These are phyloP conservation scores for Drosophila formosana DNA, from an alignment of 2,888 invertebrate genomes.

Conservation along the genomic window DNA sequence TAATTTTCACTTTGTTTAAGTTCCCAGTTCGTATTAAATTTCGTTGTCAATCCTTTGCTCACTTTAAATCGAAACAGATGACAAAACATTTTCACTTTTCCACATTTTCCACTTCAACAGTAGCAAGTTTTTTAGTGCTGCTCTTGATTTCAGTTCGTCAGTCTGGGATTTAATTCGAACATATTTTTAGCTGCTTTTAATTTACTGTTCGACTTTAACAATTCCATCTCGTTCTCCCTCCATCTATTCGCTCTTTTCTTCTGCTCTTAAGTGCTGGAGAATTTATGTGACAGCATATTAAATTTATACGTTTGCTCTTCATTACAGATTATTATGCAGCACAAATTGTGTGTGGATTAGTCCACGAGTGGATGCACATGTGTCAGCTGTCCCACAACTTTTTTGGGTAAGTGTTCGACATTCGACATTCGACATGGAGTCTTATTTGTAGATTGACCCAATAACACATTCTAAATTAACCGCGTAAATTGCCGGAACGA, in stretches of 20 bases:
- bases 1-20: slow-evolving; percentile 74
- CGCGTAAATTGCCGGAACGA: not conserved
- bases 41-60: slow-evolving; percentile 53
- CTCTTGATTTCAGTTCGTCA: slow-evolving; percentile 39
- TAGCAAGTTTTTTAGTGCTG: slow-evolving; percentile 21
- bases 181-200: slow-evolving; percentile 68
- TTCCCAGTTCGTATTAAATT: slow-evolving; percentile 67
- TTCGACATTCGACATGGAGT: not conserved
- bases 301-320: slow-evolving; percentile 74
- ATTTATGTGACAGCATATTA: slow-evolving; percentile 78
- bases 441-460: slow-evolving; percentile 13
- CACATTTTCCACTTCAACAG: slow-evolving; percentile 29
- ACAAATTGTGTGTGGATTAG: slow-evolving; percentile 51
- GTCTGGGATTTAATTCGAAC: slow-evolving; percentile 55
- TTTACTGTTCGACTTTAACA: slow-evolving; percentile 46
- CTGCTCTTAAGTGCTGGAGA: slow-evolving; percentile 66
- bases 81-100: slow-evolving; percentile 70
- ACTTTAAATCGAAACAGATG: slow-evolving; percentile 72
- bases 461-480: not conserved
- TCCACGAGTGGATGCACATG: slow-evolving; percentile 63
- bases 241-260: not conserved
- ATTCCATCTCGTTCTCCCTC: slow-evolving; percentile 10
- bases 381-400: slow-evolving; percentile 22
- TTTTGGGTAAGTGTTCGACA: slow-evolving; percentile 40
- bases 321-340: slow-evolving; percentile 64